Evolutionary conservation across 2,113 vertebrate genomes (phyloP).

Genomic region (Chinchilla lanigera): DNA sequence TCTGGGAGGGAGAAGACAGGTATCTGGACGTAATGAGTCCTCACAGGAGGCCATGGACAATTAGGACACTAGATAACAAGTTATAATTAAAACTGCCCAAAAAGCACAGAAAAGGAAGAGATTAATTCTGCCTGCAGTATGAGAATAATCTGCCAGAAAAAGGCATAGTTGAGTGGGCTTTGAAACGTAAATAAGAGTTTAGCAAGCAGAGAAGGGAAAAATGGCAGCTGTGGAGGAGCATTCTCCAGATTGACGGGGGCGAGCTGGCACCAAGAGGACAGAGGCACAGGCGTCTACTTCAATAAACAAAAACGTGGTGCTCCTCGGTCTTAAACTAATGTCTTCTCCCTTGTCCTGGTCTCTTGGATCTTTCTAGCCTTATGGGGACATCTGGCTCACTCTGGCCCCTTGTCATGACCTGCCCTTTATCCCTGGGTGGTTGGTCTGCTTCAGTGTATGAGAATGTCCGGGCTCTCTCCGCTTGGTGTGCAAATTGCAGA

Average conservation of each 20-base stretch:
- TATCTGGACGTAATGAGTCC: neutral
- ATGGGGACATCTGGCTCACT: neutral
- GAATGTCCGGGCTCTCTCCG: neutral
- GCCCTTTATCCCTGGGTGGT: neutral
- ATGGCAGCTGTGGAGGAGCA: neutral
- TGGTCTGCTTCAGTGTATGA: neutral
- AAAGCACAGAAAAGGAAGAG: neutral
- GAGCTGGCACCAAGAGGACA: neutral
- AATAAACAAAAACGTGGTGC: neutral
- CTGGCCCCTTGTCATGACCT: neutral
- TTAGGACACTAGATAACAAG: neutral
- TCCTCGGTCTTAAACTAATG: neutral
- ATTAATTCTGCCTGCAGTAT: neutral
- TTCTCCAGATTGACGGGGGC: neutral
- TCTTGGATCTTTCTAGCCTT: neutral
- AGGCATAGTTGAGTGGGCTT: neutral
- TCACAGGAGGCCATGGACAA: neutral
- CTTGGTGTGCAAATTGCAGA: neutral
- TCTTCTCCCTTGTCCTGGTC: neutral
- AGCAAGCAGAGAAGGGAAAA: neutral
- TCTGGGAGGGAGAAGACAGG: neutral
- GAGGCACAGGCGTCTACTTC: neutral
- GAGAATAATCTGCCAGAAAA: neutral
- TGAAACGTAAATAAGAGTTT: neutral
- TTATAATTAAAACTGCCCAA: neutral